These are phyloP conservation scores for Procapra przewalskii DNA, from an alignment of 2,113 vertebrate genomes.

Conservation along the genomic window DNA sequence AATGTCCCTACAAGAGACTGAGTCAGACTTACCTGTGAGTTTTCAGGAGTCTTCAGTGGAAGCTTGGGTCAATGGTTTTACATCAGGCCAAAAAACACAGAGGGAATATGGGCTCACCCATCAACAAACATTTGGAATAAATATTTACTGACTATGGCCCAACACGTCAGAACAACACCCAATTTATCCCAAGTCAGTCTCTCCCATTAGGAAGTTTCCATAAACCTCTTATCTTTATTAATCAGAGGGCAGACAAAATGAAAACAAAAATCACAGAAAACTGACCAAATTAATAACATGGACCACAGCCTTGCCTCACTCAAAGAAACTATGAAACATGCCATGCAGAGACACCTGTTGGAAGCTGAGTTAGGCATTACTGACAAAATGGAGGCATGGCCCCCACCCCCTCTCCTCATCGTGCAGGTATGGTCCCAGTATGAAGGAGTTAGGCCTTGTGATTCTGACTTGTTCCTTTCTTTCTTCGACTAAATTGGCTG, in stretches of 20 bases:
- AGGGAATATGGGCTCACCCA: background rate
- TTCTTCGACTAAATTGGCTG: no score
- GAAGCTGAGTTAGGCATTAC: no score
- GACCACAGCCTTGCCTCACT: background rate
- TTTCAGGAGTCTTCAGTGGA: background rate
- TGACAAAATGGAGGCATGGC: no score
- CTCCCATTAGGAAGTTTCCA: background rate
- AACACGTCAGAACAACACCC: background rate
- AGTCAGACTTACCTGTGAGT: background rate
- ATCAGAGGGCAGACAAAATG: background rate
- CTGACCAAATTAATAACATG: background rate
- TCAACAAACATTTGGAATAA: background rate
- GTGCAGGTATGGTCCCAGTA: fast-evolving
- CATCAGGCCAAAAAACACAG: background rate
- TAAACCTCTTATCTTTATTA: background rate
- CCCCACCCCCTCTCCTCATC: no score
- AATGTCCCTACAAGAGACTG: background rate
- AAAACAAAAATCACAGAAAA: background rate
- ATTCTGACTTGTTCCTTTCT: no score
- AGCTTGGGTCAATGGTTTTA: background rate
- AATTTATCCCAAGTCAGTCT: background rate
- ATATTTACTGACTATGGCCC: background rate
- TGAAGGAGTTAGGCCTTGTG: no score
- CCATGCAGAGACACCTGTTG: background rate
- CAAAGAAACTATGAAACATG: background rate